Conservation (phyloP, 2,113 vertebrate genomes). For the Paracanthobrama guichenoti region DNA sequence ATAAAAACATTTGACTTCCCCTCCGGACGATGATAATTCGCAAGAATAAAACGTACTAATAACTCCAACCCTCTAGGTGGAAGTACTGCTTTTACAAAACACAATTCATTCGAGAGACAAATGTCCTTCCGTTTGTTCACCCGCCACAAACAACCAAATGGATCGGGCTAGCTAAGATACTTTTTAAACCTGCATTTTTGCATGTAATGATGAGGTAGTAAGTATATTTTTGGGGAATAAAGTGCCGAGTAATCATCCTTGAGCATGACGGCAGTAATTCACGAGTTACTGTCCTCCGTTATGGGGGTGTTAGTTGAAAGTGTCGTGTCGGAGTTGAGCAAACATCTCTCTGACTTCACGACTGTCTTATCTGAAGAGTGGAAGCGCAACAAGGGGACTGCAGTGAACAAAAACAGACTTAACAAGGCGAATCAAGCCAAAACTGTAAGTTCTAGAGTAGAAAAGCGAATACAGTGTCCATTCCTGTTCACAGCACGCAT, state of each 20-base stretch:
- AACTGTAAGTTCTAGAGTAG: conserved; percentile 29
- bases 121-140: neutral
- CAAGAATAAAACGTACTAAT: neutral
- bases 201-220: neutral
- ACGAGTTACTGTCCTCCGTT: conserved; percentile 44
- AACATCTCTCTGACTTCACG: conserved; percentile 46
- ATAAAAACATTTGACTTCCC: neutral
- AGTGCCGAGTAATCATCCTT: conserved; percentile 39
- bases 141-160: neutral
- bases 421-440: conserved; percentile 39
- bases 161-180: neutral
- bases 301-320: conserved; percentile 53
- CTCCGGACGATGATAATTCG: too few species aligned
- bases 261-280: conserved; percentile 36
- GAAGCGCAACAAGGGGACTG: neutral
- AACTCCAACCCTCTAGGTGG: conserved; percentile 18
- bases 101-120: neutral
- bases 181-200: neutral
- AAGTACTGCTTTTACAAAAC: neutral
- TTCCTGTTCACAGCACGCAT: neutral
- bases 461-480: neutral
- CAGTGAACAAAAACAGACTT: neutral
- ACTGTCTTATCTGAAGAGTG: conserved; percentile 31
- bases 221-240: neutral
- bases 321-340: conserved; percentile 59